These are phyloP conservation scores for Macrotis lagotis DNA, from an alignment of 2,113 vertebrate species.

Conservation along the genomic window DNA sequence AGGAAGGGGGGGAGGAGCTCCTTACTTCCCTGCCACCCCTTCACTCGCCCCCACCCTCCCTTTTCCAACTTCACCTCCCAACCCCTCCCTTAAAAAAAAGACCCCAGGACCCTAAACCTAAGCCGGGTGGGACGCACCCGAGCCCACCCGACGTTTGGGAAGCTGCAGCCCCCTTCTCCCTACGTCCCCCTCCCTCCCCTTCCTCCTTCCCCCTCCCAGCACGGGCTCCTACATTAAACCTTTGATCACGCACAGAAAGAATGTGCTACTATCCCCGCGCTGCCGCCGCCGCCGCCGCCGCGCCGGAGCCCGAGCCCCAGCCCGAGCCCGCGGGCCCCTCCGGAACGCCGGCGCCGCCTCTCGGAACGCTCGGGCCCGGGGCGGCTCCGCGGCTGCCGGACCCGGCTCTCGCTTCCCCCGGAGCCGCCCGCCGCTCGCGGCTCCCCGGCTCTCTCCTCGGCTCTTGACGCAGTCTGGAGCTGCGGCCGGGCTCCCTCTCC, in stretches of 20 bases:
- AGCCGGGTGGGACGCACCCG: neutral
- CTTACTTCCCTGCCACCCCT: constrained; percentile 66
- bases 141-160: constrained; percentile 42
- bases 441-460: constrained; percentile 80
- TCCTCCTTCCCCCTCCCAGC: constrained; percentile 57
- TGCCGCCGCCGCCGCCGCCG: constrained; percentile 60
- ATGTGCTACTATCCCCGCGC: constrained; percentile 82
- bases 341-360: constrained; percentile 21
- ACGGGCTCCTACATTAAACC: constrained; percentile 76
- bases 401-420: neutral
- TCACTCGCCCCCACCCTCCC: constrained; percentile 67
- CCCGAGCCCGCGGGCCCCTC: neutral
- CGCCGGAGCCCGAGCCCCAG: constrained; percentile 65
- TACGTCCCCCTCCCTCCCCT: constrained; percentile 31
- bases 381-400: constrained; percentile 56
- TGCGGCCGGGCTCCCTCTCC: constrained; percentile 77
- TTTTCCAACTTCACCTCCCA: constrained; percentile 63
- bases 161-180: constrained; percentile 32
- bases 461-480: constrained; percentile 90
- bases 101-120: neutral
- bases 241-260: constrained; percentile 75
- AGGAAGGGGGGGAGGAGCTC: neutral
- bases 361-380: constrained; percentile 52
- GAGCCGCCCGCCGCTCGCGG: constrained; percentile 70
- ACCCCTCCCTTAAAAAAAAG: neutral